Evolutionary conservation across 2,888 invertebrate species (phyloP), one percentile per base, ranked within the genome.

Genomic region (Platerodrilus igneus): DNA sequence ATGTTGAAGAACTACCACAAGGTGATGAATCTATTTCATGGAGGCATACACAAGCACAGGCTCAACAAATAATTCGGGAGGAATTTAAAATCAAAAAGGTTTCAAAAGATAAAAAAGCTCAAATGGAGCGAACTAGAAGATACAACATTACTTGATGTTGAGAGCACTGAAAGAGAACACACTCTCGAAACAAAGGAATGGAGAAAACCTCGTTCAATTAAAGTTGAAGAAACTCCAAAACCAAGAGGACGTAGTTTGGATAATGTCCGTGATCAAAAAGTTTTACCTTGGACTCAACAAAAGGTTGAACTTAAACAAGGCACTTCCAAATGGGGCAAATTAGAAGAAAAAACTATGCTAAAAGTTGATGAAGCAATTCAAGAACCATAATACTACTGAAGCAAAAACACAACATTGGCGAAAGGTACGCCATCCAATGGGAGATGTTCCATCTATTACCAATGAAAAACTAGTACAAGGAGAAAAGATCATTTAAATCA

Each of bases 21-120:
- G 75, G 73, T 16, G 77, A 77, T 58, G 75, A 76, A 59, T 66
- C 69, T 17, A 54, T 77, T 48, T 73, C 75, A 11, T 77, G 77
- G 77, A 64, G 76, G 50, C 59, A 47, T 32, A 48, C 31, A 28
- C 4, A 60, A 62, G 7, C 61, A 63, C 58, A 59, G 25, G 59
- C 68, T 29, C 69, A 74, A 55, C 74, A 78, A 6, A 78, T 78
- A 79, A 85, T 78, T 2, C 75, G 83, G 55, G 79, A 85, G 64
- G 73, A 75, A 48, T 70, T 79, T 9, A 68, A 62, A 22, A 58
- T 80, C 15, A 80, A 78, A 51, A 71, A 68, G 53, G 62, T 66
- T 1, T 69, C 42, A 58, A 58, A 51, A 52, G 23, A 29, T 8
- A 6, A 16, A 11, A 40, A 40, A 20, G 40, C 34, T 16, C 25